phyloP scores from a whole-genome alignment of 2,797 vertebrate species.

The Gymnothorax javanicus region DNA sequence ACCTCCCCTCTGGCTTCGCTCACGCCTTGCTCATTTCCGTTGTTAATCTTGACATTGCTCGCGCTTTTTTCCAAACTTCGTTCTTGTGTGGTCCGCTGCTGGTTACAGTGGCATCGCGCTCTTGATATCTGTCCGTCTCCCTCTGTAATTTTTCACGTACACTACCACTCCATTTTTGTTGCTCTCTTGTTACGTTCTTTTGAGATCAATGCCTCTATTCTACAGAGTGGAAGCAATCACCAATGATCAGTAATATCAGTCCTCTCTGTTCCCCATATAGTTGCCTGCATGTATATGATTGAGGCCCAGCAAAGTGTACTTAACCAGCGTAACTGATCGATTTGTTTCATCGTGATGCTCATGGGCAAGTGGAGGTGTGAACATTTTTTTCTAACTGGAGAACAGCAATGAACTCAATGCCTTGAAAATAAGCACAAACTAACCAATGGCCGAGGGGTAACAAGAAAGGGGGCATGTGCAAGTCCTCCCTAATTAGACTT shows the following conservation, averaged over 20 bases:
- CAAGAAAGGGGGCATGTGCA: background rate
- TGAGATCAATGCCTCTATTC: too few relatives aligned
- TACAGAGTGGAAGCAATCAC: too few relatives aligned
- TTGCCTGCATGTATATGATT: background rate
- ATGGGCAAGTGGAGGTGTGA: constrained; percentile 63
- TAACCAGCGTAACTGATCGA: constrained; percentile 44
- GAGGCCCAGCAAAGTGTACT: background rate
- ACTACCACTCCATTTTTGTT: too few relatives aligned
- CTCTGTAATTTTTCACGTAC: too few relatives aligned
- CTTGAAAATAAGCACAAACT: constrained; percentile 14
- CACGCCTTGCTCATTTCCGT: constrained; percentile 4
- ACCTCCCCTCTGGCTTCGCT: background rate
- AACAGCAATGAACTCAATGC: constrained; percentile 66
- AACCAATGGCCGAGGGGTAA: background rate
- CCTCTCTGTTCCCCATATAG: background rate
- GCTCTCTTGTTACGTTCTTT: too few relatives aligned
- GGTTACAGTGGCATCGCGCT: too few relatives aligned
- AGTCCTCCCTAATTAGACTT: background rate
- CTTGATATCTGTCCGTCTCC: too few relatives aligned
- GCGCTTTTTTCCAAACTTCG: too few relatives aligned
- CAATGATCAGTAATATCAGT: too few relatives aligned
- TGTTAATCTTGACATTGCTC: background rate
- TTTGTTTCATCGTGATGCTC: constrained; percentile 56
- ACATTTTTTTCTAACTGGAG: constrained; percentile 59
- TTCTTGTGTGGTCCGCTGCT: too few relatives aligned